Evolutionary conservation across 1,140 invertebrate genomes (phyloP).

Genomic region (Phthorimaea operculella): DNA sequence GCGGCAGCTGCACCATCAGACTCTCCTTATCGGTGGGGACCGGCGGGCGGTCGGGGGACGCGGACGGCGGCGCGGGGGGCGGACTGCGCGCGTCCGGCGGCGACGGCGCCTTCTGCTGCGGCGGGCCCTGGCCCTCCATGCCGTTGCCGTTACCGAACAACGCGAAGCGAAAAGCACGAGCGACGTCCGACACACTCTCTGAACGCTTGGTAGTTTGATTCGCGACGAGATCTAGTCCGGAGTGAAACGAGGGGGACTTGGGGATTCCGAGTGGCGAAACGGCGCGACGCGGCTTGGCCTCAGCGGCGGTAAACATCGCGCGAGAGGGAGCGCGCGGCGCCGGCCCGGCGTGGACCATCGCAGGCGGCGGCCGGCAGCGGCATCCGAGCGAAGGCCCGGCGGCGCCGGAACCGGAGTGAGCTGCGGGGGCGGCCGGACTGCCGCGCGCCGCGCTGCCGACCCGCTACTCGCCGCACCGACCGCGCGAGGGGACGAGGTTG

Average conservation of each 20-base stretch:
- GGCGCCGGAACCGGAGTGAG: slow-evolving; percentile 52
- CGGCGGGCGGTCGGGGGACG: slow-evolving; percentile 28
- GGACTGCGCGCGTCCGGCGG: slow-evolving; percentile 52
- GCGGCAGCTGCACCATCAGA: slow-evolving; percentile 60
- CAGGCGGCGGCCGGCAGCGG: slow-evolving; percentile 62
- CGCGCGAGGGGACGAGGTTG: too few species aligned
- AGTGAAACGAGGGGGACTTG: slow-evolving; percentile 86
- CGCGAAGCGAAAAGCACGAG: slow-evolving; percentile 62
- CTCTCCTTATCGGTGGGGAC: slow-evolving; percentile 51
- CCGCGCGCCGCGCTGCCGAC: slow-evolving; percentile 22
- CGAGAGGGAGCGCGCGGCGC: slow-evolving; percentile 60
- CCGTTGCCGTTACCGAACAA: slow-evolving; percentile 34
- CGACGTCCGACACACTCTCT: slow-evolving; percentile 62
- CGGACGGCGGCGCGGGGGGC: slow-evolving; percentile 39
- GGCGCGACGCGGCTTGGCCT: slow-evolving; percentile 66
- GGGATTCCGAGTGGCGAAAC: slow-evolving; percentile 75
- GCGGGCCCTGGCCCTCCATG: slow-evolving; percentile 51
- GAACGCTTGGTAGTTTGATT: slow-evolving; percentile 65
- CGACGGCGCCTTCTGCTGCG: slow-evolving; percentile 52
- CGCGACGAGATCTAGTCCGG: slow-evolving; percentile 80
- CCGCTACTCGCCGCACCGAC: background rate
- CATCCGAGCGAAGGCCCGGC: slow-evolving; percentile 55
- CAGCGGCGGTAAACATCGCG: slow-evolving; percentile 64
- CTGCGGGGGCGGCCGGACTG: slow-evolving; percentile 55
- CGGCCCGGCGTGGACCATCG: slow-evolving; percentile 65